Conservation (phyloP, 2,113 vertebrate genomes). For the Anas platyrhynchos region DNA sequence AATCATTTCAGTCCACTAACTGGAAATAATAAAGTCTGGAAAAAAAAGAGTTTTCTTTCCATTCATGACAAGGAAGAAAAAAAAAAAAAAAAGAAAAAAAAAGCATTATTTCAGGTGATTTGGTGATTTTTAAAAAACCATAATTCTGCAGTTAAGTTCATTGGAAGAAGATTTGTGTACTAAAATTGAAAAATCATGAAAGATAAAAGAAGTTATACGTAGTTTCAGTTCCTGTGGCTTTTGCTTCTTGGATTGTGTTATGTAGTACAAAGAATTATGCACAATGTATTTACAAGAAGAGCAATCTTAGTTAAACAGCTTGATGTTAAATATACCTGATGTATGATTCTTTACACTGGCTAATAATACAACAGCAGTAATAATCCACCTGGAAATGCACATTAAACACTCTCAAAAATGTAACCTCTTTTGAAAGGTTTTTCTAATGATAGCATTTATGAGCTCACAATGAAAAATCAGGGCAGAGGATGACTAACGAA, state of each 20-base stretch:
- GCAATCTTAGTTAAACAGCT: constrained; percentile 35
- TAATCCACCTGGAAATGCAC: neutral
- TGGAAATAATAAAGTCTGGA: constrained; percentile 69
- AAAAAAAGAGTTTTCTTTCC: constrained; percentile 39
- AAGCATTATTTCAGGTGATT: neutral
- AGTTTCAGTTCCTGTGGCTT: neutral
- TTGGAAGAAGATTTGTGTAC: neutral
- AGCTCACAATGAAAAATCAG: constrained; percentile 7
- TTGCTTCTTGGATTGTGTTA: neutral
- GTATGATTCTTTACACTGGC: neutral
- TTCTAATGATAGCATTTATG: constrained; percentile 44
- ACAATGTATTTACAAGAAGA: neutral
- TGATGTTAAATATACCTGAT: constrained; percentile 43
- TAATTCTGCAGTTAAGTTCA: neutral
- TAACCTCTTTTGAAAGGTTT: constrained; percentile 27
- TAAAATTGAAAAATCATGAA: neutral
- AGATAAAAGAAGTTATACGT: neutral
- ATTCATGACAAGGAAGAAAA: constrained; percentile 9
- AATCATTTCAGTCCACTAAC: constrained; percentile 72
- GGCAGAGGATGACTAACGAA: neutral
- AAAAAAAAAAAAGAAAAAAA: neutral
- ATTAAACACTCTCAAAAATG: constrained; percentile 38
- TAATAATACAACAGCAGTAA: constrained; percentile 42
- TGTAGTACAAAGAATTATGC: neutral
- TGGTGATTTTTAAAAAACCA: neutral